These are phyloP conservation scores for Chalcosyrphus nemorum DNA, from an alignment of 2,888 invertebrate species.

Conservation along the genomic window DNA sequence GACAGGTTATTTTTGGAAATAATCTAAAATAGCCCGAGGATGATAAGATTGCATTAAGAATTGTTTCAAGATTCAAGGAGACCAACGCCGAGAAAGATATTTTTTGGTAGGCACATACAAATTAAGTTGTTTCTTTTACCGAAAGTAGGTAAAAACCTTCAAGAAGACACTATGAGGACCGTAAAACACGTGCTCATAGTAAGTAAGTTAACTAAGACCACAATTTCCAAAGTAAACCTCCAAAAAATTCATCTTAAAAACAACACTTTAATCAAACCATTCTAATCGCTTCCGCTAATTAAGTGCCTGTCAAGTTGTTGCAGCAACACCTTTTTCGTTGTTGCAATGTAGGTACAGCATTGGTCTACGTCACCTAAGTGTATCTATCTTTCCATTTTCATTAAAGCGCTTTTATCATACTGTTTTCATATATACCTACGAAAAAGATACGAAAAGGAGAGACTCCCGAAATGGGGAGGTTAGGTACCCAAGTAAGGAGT, in stretches of 20 bases:
- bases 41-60: no score
- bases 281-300: conserved; percentile 39
- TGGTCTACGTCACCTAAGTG: background rate
- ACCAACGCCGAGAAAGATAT: no score
- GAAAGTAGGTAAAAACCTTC: no score
- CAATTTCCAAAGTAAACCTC: background rate
- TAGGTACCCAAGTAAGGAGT: background rate
- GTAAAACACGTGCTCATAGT: no score
- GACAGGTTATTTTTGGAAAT: no score
- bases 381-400: background rate
- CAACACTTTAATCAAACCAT: conserved; percentile 1
- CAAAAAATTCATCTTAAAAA: conserved; percentile 13
- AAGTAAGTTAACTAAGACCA: no score
- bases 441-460: background rate
- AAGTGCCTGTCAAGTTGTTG: conserved; percentile 20
- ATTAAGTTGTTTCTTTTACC: no score
- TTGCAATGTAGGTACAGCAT: background rate
- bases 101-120: no score
- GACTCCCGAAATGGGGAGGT: background rate
- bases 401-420: background rate
- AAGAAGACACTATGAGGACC: no score
- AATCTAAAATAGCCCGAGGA: no score
- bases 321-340: background rate
- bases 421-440: background rate
- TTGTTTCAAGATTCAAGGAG: no score